Conservation (phyloP, 2,888 invertebrate species). For the Rugalucina vietnamica region DNA sequence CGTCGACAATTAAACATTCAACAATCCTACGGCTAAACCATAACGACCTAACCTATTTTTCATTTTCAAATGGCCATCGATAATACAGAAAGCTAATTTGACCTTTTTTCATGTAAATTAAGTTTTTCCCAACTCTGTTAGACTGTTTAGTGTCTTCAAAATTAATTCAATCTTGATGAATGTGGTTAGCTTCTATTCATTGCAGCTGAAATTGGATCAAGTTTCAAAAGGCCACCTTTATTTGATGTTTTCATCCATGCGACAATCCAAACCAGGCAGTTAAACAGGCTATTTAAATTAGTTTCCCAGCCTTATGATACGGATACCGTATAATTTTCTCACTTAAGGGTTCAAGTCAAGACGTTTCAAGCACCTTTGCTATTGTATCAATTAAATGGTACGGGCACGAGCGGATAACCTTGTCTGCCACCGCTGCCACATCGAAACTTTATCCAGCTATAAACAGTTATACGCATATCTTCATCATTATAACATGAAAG, state of each 20-base stretch:
- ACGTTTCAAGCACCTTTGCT: neutral
- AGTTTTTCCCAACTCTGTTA: neutral
- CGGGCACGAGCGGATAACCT: neutral
- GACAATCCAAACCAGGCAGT: neutral
- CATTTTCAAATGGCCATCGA: too few relatives aligned
- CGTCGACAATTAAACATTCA: too few relatives aligned
- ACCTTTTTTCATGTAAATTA: neutral
- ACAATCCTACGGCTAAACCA: too few relatives aligned
- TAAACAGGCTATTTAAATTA: slow-evolving; percentile 49
- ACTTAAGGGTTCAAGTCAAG: slow-evolving; percentile 13
- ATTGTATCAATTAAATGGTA: neutral
- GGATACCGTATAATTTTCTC: slow-evolving; percentile 51
- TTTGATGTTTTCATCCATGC: slow-evolving; percentile 11
- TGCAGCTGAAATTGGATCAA: neutral
- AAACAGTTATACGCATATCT: too few relatives aligned
- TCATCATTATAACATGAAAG: too few relatives aligned
- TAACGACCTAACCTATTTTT: too few relatives aligned
- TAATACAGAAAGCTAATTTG: neutral
- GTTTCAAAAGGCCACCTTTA: slow-evolving; percentile 10
- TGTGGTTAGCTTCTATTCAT: slow-evolving; percentile 1
- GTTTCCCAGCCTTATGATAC: slow-evolving; percentile 39
- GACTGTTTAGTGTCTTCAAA: neutral
- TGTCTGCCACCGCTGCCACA: neutral
- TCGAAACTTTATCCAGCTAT: too few relatives aligned
- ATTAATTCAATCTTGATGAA: slow-evolving; percentile 11